Evolutionary conservation across 2,113 vertebrate species (phyloP).

Genomic region (Myotis lucifugus): DNA sequence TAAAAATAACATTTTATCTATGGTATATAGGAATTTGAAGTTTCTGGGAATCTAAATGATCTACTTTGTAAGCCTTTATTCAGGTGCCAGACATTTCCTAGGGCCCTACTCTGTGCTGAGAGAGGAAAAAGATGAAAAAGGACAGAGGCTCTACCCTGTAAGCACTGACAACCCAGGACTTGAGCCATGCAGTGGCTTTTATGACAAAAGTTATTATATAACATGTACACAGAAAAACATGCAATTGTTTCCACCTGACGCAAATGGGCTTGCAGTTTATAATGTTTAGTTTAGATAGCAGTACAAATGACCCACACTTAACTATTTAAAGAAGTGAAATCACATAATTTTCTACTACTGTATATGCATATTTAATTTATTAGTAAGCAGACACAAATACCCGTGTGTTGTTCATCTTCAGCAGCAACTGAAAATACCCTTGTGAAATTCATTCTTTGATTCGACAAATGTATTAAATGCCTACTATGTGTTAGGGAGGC

Average conservation of each 20-base stretch:
- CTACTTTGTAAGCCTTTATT: slow-evolving; percentile 16
- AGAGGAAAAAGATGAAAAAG: background rate
- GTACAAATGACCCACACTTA: background rate
- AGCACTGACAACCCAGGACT: background rate
- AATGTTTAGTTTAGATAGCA: background rate
- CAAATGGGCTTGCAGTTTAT: background rate
- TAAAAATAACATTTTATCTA: slow-evolving; percentile 48
- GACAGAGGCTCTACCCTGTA: background rate
- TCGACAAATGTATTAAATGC: background rate
- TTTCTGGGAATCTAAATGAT: slow-evolving; percentile 2
- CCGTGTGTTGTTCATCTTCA: background rate
- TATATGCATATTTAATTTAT: background rate
- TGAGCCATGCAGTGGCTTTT: background rate
- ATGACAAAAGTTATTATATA: background rate
- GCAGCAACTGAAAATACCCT: background rate
- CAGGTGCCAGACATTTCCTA: background rate
- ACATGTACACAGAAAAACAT: background rate
- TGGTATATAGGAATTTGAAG: slow-evolving; percentile 12
- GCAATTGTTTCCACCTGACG: background rate
- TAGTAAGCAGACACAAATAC: slow-evolving; percentile 8
- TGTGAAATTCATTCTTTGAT: slow-evolving; percentile 14
- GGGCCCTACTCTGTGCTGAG: slow-evolving; percentile 49
- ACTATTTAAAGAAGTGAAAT: slow-evolving; percentile 41
- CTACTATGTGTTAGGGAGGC: background rate
- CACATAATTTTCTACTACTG: background rate